Base-by-base conservation (phyloP, 2,113 vertebrate species). In the Acrocephalus kingi region DNA sequence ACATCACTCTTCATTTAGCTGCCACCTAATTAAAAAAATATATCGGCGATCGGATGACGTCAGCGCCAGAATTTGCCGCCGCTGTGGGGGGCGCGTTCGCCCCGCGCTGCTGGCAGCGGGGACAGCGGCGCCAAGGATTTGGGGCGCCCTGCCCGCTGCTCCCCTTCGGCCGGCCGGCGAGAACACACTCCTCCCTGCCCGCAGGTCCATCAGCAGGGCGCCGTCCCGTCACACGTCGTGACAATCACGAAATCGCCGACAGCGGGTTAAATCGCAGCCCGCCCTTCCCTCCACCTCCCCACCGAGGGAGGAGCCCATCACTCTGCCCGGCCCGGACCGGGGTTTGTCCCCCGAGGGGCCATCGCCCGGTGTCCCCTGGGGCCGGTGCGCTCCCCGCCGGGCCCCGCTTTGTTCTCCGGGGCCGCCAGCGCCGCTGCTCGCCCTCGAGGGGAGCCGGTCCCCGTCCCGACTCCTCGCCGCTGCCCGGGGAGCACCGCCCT, bases 381-480 rank as follows among this genome's bases (percentile, higher is more conserved):
- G 49, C 24, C 87, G 3, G 9, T 30, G 16, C 61, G 43, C 39
- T 76, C 79, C 31, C 49, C 22, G 12, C 49, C 33, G 13, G 54
- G 37, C 39, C 31, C n/a, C 43, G 52, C 89, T 89, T 95, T 98
- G 98, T 98, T 98, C 98, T 97, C 98, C 96, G 28, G 80, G 52
- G 28, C 63, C 45, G 37, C 76, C 64, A 9, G 66, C 41, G 33
- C 37, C n/a, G 31, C 71, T 46, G 51, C 52, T 8, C 33, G 21
- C 75, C 59, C 54, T 19, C 19, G 39, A 17, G 25, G 21, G n/a
- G 8, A 39, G 61, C 4, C 4, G 21, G 5, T 59, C 54, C n/a
- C 31, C 4, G 81, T 82, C 39, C 37, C 15, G 18, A n/a, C 20
- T 35, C 6, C 15, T 15, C 25, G 9, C 63, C 48, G 28, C 52